These are phyloP conservation scores for Tinamus major DNA, from an alignment of 2,797 vertebrate genomes.

Conservation along the genomic window DNA sequence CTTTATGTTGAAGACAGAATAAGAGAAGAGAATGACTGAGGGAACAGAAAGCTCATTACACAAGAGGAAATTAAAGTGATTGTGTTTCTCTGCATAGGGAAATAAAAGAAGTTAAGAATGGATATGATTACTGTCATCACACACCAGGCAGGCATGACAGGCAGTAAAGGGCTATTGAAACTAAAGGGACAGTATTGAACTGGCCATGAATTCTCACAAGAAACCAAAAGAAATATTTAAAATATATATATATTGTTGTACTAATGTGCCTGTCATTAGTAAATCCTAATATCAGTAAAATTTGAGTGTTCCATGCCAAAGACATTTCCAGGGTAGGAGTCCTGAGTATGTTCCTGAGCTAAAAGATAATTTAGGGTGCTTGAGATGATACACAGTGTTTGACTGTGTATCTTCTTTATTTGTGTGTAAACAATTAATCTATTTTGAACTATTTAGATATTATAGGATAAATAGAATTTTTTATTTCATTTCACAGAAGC, in stretches of 20 bases:
- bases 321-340: not conserved
- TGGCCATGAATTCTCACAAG: not conserved
- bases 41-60: not conserved
- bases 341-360: not conserved
- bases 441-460: not conserved
- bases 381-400: not conserved
- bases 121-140: fast-evolving
- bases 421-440: not conserved
- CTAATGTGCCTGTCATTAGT: not conserved
- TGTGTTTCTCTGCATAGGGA: not conserved
- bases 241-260: too few relatives aligned
- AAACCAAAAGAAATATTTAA: not conserved
- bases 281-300: not conserved
- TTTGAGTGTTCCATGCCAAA: not conserved
- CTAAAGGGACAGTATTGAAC: not conserved
- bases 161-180: not conserved
- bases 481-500: not conserved
- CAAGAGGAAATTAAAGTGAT: not conserved
- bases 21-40: not conserved
- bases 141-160: not conserved
- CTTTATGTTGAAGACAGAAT: not conserved
- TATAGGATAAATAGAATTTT: not conserved
- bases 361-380: not conserved
- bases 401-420: not conserved
- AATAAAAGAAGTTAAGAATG: not conserved